phyloP scores from a whole-genome alignment of 2,797 vertebrate species.

The Hoplostethus mediterraneus region DNA sequence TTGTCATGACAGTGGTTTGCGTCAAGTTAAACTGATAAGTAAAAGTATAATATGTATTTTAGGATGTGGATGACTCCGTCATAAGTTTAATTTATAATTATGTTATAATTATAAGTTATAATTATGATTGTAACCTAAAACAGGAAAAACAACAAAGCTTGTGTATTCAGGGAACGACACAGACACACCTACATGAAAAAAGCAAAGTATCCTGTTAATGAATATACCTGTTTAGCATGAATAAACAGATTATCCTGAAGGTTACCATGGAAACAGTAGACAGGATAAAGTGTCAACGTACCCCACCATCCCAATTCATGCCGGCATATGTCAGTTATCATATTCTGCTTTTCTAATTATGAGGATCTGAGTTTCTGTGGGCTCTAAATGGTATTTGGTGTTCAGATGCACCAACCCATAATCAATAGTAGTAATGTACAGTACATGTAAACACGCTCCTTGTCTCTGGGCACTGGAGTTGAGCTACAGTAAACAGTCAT shows the following conservation, averaged over 20 bases:
- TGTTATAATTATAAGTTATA: not conserved
- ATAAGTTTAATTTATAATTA: slow-evolving; percentile 17
- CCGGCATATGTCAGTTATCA: not conserved
- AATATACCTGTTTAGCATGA: slow-evolving; percentile 51
- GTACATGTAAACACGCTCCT: slow-evolving; percentile 36
- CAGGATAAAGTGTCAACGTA: not conserved
- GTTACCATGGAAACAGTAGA: slow-evolving; percentile 30
- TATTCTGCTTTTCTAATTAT: not conserved
- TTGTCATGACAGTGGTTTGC: not conserved
- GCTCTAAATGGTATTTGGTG: not conserved
- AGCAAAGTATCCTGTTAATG: slow-evolving; percentile 31
- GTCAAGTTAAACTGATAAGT: not conserved
- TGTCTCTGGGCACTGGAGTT: slow-evolving; percentile 11
- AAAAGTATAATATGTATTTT: not conserved
- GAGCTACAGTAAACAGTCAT: slow-evolving; percentile 49
- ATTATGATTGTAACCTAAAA: slow-evolving; percentile 29
- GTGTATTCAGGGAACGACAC: slow-evolving; percentile 36
- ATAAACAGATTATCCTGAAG: slow-evolving; percentile 55
- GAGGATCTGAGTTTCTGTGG: not conserved
- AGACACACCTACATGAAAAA: slow-evolving; percentile 25
- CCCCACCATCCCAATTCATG: not conserved
- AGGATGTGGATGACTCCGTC: slow-evolving; percentile 2
- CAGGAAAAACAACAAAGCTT: slow-evolving; percentile 34
- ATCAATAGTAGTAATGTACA: slow-evolving; percentile 23
- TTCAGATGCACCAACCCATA: slow-evolving; percentile 7